Evolutionary conservation across 2,888 invertebrate species (phyloP).

Genomic region (Sussaba pulchella): DNA sequence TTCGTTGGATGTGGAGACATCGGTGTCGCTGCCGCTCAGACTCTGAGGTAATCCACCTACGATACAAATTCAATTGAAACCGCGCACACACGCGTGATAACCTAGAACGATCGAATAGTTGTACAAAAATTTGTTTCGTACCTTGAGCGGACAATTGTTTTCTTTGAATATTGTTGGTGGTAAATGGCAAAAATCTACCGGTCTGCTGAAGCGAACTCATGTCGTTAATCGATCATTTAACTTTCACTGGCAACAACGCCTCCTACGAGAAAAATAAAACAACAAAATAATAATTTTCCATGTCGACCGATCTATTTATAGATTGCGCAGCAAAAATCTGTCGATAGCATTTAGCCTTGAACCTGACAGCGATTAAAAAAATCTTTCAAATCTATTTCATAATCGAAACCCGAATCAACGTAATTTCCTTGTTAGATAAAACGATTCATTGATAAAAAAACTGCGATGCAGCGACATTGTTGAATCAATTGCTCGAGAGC

Average conservation of each 20-base stretch:
- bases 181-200: constrained; percentile 87
- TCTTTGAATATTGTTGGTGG: constrained; percentile 87
- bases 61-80: too few species aligned
- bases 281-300: constrained; percentile 61
- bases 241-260: constrained; percentile 79
- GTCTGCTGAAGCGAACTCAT: constrained; percentile 88
- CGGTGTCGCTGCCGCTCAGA: constrained; percentile 94
- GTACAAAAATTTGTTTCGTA: constrained; percentile 66
- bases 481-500: not conserved
- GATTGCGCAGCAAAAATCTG: not conserved
- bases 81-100: too few species aligned
- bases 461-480: too few species aligned
- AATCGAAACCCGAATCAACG: not conserved
- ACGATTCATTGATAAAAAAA: not conserved
- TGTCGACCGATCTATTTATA: not conserved
- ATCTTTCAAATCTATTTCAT: not conserved
- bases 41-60: constrained; percentile 89
- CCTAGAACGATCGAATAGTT: constrained; percentile 50
- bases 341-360: not conserved
- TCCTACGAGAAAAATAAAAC: constrained; percentile 84
- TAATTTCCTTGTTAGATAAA: not conserved
- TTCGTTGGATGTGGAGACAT: constrained; percentile 95
- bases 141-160: constrained; percentile 86
- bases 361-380: not conserved
- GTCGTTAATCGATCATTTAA: constrained; percentile 79